These are phyloP conservation scores for Tetramorium bicarinatum DNA, from an alignment of 2,888 invertebrate genomes.

Conservation along the genomic window DNA sequence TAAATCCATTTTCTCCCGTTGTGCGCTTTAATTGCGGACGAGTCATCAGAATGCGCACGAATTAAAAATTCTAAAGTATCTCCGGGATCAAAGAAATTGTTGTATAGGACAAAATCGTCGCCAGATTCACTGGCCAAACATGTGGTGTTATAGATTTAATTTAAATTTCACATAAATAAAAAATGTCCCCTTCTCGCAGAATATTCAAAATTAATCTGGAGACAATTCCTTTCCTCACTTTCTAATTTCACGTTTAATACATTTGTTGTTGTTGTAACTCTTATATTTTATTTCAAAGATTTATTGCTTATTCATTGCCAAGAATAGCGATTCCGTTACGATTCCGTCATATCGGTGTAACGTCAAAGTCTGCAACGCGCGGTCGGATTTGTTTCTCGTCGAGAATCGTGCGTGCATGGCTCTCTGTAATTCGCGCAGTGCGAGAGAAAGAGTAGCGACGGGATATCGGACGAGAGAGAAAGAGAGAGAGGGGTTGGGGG, in stretches of 20 bases:
- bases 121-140: not conserved
- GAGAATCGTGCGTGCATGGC: not conserved
- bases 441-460: slow-evolving; percentile 6
- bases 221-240: not conserved
- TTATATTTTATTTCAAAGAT: not conserved
- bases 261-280: not conserved
- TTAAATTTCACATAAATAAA: not conserved
- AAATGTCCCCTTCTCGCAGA: not conserved
- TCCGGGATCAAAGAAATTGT: not conserved
- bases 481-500: not conserved
- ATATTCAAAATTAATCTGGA: not conserved
- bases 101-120: not conserved
- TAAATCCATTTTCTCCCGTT: slow-evolving; percentile 52
- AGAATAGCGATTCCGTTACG: not conserved
- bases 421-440: not conserved
- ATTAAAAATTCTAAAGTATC: slow-evolving; percentile 45
- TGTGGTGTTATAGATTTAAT: not conserved
- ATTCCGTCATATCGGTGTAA: not conserved
- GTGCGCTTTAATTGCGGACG: slow-evolving; percentile 51
- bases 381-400: slow-evolving; percentile 29
- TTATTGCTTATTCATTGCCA: not conserved
- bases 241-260: not conserved
- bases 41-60: slow-evolving; percentile 51
- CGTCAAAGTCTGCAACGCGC: slow-evolving; percentile 9
- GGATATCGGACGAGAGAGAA: not conserved